Evolutionary conservation across 2,888 invertebrate species (phyloP).

Genomic region (Thalpophila matura): DNA sequence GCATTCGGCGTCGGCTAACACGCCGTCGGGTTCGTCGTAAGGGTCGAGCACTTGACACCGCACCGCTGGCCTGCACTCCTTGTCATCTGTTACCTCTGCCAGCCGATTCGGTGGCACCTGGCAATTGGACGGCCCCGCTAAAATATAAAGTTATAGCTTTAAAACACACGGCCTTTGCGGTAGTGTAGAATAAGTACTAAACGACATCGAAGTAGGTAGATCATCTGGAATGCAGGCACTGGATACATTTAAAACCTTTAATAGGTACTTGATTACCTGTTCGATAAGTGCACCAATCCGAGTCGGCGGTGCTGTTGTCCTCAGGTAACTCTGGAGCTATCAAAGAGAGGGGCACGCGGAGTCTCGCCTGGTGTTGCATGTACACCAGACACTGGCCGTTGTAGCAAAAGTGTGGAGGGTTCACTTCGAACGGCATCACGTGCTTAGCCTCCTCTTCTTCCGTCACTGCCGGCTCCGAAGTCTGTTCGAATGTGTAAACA

Average conservation of each 20-base stretch:
- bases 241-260: too few species aligned
- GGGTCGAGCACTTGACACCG: conserved; percentile 94
- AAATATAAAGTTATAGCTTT: conserved; percentile 12
- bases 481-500: conserved; percentile 27
- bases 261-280: conserved; percentile 68
- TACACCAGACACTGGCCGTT: conserved; percentile 84
- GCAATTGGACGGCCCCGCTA: conserved; percentile 88
- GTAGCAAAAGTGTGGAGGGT: conserved; percentile 86
- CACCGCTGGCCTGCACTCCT: conserved; percentile 92
- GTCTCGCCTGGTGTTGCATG: conserved; percentile 80
- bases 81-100: conserved; percentile 76
- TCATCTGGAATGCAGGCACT: too few species aligned
- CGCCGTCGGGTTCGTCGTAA: conserved; percentile 92
- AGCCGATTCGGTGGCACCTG: conserved; percentile 90
- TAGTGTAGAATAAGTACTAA: background rate
- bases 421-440: conserved; percentile 71
- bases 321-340: conserved; percentile 76
- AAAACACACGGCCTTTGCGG: background rate
- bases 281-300: conserved; percentile 92
- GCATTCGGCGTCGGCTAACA: conserved; percentile 93
- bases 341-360: conserved; percentile 81
- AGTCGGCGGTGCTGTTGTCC: conserved; percentile 79
- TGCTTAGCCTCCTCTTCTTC: conserved; percentile 73
- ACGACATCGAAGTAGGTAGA: background rate
- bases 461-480: conserved; percentile 39